Conservation (phyloP, 2,113 vertebrate species). For the Hippolais icterina region DNA sequence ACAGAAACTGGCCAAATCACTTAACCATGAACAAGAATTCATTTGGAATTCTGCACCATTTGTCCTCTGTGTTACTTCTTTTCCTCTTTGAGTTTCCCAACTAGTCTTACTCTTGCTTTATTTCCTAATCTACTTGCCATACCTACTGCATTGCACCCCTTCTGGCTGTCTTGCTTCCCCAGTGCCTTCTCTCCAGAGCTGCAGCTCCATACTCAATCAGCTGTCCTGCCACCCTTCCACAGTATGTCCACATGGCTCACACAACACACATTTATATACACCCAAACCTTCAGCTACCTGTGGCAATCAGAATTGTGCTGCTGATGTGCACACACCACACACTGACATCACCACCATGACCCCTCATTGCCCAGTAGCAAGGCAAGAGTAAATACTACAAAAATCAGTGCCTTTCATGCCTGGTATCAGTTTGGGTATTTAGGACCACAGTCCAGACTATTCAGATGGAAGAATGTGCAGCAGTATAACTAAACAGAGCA, state of each 20-base stretch:
- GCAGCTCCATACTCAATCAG: background rate
- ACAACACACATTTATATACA: rapidly evolving
- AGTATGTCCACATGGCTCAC: rapidly evolving
- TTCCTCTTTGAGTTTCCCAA: background rate
- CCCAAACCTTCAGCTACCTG: background rate
- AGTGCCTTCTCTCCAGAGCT: background rate
- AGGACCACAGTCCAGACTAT: background rate
- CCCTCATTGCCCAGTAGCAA: rapidly evolving
- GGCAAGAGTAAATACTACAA: background rate
- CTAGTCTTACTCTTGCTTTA: background rate
- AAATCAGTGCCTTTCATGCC: background rate
- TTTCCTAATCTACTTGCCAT: background rate
- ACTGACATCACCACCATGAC: rapidly evolving
- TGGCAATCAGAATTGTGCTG: background rate
- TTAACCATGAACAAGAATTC: background rate
- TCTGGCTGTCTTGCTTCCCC: background rate
- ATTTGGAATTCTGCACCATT: background rate
- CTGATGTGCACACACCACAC: background rate
- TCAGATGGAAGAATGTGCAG: rapidly evolving
- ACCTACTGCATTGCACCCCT: too few species aligned
- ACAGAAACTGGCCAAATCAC: background rate
- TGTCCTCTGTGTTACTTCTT: background rate
- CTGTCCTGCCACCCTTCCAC: rapidly evolving
- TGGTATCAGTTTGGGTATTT: background rate
- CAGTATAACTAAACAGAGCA: background rate